Percentiles rank a stretch among this genome's conserved stretches.
Evolutionary conservation across 2,888 invertebrate species (phyloP).

Genomic region (Abscondita cerata): DNA sequence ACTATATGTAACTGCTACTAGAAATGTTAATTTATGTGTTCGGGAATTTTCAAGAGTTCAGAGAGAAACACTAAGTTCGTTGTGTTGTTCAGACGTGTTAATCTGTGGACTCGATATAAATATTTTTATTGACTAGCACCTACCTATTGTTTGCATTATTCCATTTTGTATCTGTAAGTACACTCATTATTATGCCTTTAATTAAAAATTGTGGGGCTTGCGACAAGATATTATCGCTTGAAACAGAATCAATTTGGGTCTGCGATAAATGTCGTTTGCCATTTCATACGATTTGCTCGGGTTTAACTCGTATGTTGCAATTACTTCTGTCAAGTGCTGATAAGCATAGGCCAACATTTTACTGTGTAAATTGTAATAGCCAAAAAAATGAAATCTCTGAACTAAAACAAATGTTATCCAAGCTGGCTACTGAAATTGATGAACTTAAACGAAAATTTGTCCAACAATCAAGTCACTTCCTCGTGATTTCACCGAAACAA

Average conservation of each 20-base stretch:
- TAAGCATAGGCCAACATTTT: constrained; percentile 2
- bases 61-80: too few relatives aligned
- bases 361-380: not conserved
- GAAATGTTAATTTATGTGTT: too few relatives aligned
- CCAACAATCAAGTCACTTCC: not conserved
- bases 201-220: constrained; percentile 7
- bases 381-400: not conserved
- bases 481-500: not conserved
- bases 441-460: not conserved
- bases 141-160: too few relatives aligned
- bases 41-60: too few relatives aligned
- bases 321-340: not conserved
- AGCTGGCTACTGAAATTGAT: not conserved
- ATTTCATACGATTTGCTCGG: not conserved
- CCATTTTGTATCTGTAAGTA: too few relatives aligned
- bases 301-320: not conserved
- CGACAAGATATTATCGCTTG: not conserved
- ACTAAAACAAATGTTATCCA: not conserved
- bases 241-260: constrained; percentile 3
- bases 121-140: too few relatives aligned
- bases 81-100: too few relatives aligned
- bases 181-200: constrained; percentile 5
- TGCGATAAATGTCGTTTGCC: constrained; percentile 8
- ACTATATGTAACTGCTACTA: too few relatives aligned
- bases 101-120: too few relatives aligned